Base-by-base conservation (phyloP, 2,888 invertebrate species). In the Sipha maydis region DNA sequence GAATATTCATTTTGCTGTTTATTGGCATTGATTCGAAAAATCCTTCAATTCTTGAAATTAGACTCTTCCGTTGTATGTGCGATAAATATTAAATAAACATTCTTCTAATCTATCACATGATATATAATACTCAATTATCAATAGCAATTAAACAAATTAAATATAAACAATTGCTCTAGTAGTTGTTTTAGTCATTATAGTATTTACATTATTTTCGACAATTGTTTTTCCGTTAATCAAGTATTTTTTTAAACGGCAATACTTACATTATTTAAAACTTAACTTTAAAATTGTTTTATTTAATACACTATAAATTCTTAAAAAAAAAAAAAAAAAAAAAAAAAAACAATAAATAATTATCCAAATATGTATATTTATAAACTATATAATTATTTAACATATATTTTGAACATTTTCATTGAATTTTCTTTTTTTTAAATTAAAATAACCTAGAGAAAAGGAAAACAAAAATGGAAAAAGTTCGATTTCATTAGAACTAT, bases 1-100 rank as follows among this genome's bases (percentile, higher is more conserved):
- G 28, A 77, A 21, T 75, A 21, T 48, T 77, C 41, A 48, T n/a
- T 77, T 38, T 28, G 14, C 28, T 77, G n/a, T 77, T 77, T 41
- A 38, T 75, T 76, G 11, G 7, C 21, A 7, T 14, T 11, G 48
- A 48, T 48, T 77, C 5, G n/a, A 48, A 54, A 5, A 5, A 19
- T n/a, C n/a, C 77, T 54, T 54, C 28, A 14, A 54, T 17, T 77
- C 28, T n/a, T 28, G 31, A n/a, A 48, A 14, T 77, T 28, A 77
- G 9, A 28, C 19, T 77, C 28, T 48, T 77, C 28, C 48, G 41
- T 11, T n/a, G 48, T n/a, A 48, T 77, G 75, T n/a, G n/a, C 4
- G 28, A 77, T 77, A 48, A 77, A 28, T 77, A 77, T 77, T 48
- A 28, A 54, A n/a, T 77, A 77, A 54, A 77, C 25, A 75, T 38